Evolutionary conservation across 2,113 vertebrate species (phyloP), one percentile per base, ranked within the genome.

Genomic region (Carettochelys insculpta): DNA sequence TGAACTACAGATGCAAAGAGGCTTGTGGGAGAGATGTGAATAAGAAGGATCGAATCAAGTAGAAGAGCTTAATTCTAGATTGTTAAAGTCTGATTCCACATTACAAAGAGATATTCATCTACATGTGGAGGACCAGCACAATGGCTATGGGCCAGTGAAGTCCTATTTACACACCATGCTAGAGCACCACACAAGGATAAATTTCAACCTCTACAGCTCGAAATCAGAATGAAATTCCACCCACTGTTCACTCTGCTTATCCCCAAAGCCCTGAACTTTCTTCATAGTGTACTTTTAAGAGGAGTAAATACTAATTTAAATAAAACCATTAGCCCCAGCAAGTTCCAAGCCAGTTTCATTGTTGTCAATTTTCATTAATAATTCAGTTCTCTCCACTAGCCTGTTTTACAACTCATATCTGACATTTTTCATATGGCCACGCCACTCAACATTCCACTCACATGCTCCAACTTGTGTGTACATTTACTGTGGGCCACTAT

Each of bases 161-260:
- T 29, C 5, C 2, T 85, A 7, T 48, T 83, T 81, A 47, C 14
- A 13, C 76, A 87, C 50, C 48, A 75, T 52, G 54, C 24, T 71
- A 16, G 5, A 3, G 82, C 41, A 29, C 29, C 68, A 17, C 20
- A 27, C 6, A 45, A 43, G 61, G 87, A 47, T 58, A 0, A 90
- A 61, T 85, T 88, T 80, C 25, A 51, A 82, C 27, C 5, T 80
- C 77, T 68, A 53, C 34, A 56, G 6, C 24, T 38, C 58, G 65
- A 91, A 89, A 92, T 83, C 45, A 87, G 84, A n/a, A 94, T 89
- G 43, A 22, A 82, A 86, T 27, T 91, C 78, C 25, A 71, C 1
- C 4, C 87, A 77, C 31, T 1, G 11, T 41, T 10, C 20, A 77
- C 31, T 93, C 29, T 77, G 38, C 29, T 77, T 85, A 22, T 83